Percentiles rank a stretch among this genome's conserved stretches.
phyloP scores from a whole-genome alignment of 1,140 invertebrate species.

The Nasonia longicornis region DNA sequence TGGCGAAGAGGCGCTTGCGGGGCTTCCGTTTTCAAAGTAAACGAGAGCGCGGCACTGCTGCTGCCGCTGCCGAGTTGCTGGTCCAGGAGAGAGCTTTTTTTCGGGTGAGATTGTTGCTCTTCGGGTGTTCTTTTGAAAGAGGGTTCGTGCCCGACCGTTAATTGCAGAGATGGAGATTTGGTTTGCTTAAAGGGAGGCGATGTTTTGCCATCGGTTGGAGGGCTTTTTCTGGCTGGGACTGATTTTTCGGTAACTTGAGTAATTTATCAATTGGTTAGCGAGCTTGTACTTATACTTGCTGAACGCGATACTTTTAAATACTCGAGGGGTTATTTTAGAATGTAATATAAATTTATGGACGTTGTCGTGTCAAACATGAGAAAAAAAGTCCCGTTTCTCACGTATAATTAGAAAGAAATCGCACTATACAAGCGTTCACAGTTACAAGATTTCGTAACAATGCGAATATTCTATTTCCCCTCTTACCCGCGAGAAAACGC shows the following conservation, averaged over 20 bases:
- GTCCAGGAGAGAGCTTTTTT: background rate
- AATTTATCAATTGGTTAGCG: too few relatives aligned
- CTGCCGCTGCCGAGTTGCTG: background rate
- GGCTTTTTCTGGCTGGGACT: background rate
- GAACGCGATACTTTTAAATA: too few relatives aligned
- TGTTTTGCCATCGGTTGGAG: background rate
- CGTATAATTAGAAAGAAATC: constrained; percentile 12
- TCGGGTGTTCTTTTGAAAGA: background rate
- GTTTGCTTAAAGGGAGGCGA: background rate
- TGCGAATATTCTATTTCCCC: background rate
- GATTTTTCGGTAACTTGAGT: background rate
- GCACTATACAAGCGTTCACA: background rate
- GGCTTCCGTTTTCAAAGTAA: constrained; percentile 20
- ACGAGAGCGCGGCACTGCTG: background rate
- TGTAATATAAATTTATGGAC: too few relatives aligned
- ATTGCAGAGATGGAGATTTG: background rate
- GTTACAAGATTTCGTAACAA: constrained; percentile 12
- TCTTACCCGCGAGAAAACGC: background rate
- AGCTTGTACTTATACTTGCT: too few relatives aligned
- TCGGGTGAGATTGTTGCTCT: background rate
- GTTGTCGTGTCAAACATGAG: too few relatives aligned
- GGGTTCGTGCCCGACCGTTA: background rate
- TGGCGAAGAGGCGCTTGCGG: constrained; percentile 4
- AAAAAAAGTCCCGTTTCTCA: background rate
- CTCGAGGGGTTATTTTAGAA: too few relatives aligned